phyloP scores from a whole-genome alignment of 2,888 invertebrate genomes.

The Sthenelais limicola region DNA sequence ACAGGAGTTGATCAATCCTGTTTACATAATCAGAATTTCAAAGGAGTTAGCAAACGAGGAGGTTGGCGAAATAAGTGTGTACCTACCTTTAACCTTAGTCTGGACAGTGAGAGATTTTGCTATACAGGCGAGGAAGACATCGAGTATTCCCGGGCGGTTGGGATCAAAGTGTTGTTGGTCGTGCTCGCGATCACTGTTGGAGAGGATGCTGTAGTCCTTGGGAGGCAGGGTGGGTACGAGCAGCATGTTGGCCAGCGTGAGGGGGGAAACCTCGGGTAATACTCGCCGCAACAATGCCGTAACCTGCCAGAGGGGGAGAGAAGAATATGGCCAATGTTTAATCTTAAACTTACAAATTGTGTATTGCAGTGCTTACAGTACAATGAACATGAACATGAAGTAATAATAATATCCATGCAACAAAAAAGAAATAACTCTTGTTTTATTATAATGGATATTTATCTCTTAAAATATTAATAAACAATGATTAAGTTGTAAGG shows the following conservation, averaged over 20 bases:
- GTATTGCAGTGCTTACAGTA: background rate
- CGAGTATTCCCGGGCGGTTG: constrained; percentile 81
- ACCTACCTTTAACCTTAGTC: constrained; percentile 83
- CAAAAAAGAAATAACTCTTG: no score
- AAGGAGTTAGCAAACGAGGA: no score
- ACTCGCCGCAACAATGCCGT: constrained; percentile 89
- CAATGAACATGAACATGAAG: no score
- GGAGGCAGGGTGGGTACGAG: constrained; percentile 82
- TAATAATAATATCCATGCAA: no score
- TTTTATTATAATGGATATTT: no score
- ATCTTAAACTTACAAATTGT: background rate
- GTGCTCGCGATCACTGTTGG: constrained; percentile 70
- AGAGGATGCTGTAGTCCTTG: constrained; percentile 83
- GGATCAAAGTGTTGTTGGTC: constrained; percentile 73
- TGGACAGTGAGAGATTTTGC: constrained; percentile 93
- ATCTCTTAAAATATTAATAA: no score
- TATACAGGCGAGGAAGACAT: constrained; percentile 91
- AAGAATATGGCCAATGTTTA: background rate
- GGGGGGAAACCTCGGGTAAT: constrained; percentile 90
- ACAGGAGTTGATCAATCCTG: no score
- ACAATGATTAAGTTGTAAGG: no score
- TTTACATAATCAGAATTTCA: no score
- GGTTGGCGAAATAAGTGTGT: no score
- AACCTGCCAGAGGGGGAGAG: constrained; percentile 75
- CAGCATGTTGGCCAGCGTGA: constrained; percentile 84